These are phyloP conservation scores for Acrossocheilus fasciatus DNA, from an alignment of 2,797 vertebrate species.

Conservation along the genomic window DNA sequence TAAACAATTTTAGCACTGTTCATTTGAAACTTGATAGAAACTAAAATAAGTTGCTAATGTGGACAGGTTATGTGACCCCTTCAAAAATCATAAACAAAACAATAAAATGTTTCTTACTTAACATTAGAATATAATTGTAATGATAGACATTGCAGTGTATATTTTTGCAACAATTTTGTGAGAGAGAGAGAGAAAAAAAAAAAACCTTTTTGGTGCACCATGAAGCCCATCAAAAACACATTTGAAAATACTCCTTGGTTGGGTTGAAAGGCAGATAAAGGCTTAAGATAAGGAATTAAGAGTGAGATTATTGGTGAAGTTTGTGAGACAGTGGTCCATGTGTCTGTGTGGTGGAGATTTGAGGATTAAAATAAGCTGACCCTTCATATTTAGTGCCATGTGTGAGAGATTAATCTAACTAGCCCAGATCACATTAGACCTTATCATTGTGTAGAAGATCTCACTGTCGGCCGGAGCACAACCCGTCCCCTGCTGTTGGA, in stretches of 20 bases:
- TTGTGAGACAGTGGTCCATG: conserved; percentile 72
- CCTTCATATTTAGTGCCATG: conserved; percentile 81
- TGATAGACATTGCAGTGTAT: neutral
- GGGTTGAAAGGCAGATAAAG: conserved; percentile 76
- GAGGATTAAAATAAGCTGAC: conserved; percentile 84
- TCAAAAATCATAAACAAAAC: neutral
- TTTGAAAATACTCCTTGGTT: conserved; percentile 79
- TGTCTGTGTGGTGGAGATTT: conserved; percentile 80
- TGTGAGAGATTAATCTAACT: conserved; percentile 82
- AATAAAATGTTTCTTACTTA: neutral
- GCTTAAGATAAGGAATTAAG: conserved; percentile 74
- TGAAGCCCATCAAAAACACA: conserved; percentile 58
- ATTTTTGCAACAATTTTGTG: neutral
- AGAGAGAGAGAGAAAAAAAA: neutral
- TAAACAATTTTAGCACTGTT: neutral
- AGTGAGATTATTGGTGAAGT: conserved; percentile 80
- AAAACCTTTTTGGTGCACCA: neutral
- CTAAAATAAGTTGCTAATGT: neutral
- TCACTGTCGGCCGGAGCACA: conserved; percentile 73
- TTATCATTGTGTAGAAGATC: conserved; percentile 77
- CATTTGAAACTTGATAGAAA: neutral
- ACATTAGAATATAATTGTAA: neutral
- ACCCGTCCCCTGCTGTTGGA: conserved; percentile 75
- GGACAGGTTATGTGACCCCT: neutral
- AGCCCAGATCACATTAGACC: conserved; percentile 78